These are phyloP conservation scores for Whitmania pigra DNA, from an alignment of 1,140 invertebrate species.

Conservation along the genomic window DNA sequence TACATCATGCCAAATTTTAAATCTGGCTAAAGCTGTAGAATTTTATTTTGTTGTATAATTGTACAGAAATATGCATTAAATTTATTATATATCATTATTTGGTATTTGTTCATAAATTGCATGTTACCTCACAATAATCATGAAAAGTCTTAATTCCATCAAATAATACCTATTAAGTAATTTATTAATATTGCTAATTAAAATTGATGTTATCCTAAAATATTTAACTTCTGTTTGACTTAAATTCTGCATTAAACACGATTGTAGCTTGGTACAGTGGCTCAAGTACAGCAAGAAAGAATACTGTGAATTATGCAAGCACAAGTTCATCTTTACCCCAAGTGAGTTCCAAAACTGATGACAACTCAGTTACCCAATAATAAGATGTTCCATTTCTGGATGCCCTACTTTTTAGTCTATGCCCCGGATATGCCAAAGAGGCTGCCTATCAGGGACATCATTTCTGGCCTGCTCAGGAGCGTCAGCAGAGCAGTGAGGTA, in stretches of 20 bases:
- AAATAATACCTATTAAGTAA: not conserved
- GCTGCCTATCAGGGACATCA: conserved; percentile 75
- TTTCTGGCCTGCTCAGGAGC: conserved; percentile 73
- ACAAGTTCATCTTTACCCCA: conserved; percentile 92
- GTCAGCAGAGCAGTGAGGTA: conserved; percentile 79
- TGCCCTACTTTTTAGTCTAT: conserved; percentile 54
- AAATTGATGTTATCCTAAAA: not conserved
- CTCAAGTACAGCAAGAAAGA: conserved; percentile 85
- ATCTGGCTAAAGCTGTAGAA: too few relatives aligned
- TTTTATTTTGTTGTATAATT: too few relatives aligned
- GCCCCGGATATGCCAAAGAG: conserved; percentile 95
- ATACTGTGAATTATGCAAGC: conserved; percentile 94
- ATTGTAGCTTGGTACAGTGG: conserved; percentile 51
- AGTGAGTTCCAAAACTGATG: conserved; percentile 45
- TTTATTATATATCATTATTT: too few relatives aligned
- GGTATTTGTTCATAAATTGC: too few relatives aligned
- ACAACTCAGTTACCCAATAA: too few relatives aligned
- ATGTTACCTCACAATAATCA: too few relatives aligned
- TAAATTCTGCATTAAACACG: conserved; percentile 16
- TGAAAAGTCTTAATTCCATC: too few relatives aligned
- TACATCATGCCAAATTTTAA: too few relatives aligned
- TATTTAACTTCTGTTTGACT: not conserved
- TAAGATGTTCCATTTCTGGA: too few relatives aligned
- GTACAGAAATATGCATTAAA: too few relatives aligned
- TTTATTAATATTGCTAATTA: conserved; percentile 17